Evolutionary conservation across 2,113 vertebrate species (phyloP), one percentile per base, ranked within the genome.

Genomic region (Upupa epops): DNA sequence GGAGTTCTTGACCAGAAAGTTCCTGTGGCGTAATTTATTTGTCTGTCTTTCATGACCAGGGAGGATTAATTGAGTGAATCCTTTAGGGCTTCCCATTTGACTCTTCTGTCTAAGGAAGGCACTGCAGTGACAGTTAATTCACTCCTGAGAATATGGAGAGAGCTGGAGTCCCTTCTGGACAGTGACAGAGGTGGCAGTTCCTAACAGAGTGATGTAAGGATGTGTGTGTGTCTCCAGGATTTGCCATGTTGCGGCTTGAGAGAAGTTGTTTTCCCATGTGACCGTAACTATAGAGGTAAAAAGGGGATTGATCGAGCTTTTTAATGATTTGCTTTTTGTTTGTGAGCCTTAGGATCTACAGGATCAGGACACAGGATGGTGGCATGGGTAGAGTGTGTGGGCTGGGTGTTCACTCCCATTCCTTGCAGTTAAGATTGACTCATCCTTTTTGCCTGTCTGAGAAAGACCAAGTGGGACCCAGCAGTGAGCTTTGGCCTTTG

Each of bases 11-110:
- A 66, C 73, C 61, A 66, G 83, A 71, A 86, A 83, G 37, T 48
- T 68, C 90, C 64, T 51, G 3, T 64, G 42, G n/a, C 61, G 75
- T 88, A 40, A 64, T 90, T 91, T 75, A 51, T 79, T 89, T 73
- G 28, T 70, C 58, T 84, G 86, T 86, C 45, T 54, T 90, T 90
- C 65, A 37, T 45, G 60, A 78, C 14, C 52, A 56, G 89, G 18
- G 52, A 28, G 61, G 36, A 52, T 88, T 74, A 73, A 49, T 34
- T 58, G 15, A 11, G 34, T 72, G 37, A 81, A 49, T 29, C 85
- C 59, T 79, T 83, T 40, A 55, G 58, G 46, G 65, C 16, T 78
- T 78, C 49, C 63, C 55, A 17, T 88, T 79, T 84, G 31, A 85
- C 46, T 83, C 64, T 75, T 72, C 71, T 54, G 6, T 11, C 48